phyloP scores from a whole-genome alignment of 2,888 invertebrate genomes.

The Tetramorium bicarinatum region DNA sequence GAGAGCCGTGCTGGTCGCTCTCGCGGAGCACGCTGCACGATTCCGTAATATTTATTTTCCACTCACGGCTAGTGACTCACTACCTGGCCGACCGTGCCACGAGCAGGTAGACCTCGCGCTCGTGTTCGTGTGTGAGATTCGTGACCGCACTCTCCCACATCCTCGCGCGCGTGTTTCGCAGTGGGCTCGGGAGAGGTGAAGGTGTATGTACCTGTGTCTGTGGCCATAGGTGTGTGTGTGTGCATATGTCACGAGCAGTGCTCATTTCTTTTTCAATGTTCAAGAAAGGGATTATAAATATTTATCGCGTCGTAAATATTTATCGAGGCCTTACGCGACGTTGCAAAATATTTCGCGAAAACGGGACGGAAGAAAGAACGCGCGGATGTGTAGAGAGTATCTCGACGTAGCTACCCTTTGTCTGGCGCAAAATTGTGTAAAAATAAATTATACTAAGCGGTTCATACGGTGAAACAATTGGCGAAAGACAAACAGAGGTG shows the following conservation, averaged over 20 bases:
- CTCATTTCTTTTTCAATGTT: background rate
- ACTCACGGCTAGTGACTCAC: slow-evolving; percentile 78
- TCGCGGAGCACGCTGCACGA: slow-evolving; percentile 75
- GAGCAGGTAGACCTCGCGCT: slow-evolving; percentile 65
- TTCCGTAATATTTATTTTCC: slow-evolving; percentile 84
- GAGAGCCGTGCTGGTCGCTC: slow-evolving; percentile 66
- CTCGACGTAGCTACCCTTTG: background rate
- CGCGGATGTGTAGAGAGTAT: background rate
- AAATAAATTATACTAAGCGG: background rate
- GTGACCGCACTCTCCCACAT: slow-evolving; percentile 24
- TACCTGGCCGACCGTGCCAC: slow-evolving; percentile 78
- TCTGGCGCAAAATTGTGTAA: background rate
- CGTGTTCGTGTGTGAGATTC: slow-evolving; percentile 46
- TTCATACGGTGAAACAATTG: background rate
- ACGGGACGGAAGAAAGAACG: background rate
- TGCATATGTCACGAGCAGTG: background rate
- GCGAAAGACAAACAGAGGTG: background rate
- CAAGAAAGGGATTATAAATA: background rate
- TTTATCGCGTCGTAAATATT: slow-evolving; percentile 12
- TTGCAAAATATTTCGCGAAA: background rate
- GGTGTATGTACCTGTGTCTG: background rate
- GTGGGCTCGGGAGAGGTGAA: background rate
- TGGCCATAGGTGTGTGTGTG: background rate
- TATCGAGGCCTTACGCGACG: background rate
- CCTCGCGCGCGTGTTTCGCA: slow-evolving; percentile 2